These are phyloP conservation scores for Phalloptychus januarius DNA, from an alignment of 2,797 vertebrate species.

Conservation along the genomic window DNA sequence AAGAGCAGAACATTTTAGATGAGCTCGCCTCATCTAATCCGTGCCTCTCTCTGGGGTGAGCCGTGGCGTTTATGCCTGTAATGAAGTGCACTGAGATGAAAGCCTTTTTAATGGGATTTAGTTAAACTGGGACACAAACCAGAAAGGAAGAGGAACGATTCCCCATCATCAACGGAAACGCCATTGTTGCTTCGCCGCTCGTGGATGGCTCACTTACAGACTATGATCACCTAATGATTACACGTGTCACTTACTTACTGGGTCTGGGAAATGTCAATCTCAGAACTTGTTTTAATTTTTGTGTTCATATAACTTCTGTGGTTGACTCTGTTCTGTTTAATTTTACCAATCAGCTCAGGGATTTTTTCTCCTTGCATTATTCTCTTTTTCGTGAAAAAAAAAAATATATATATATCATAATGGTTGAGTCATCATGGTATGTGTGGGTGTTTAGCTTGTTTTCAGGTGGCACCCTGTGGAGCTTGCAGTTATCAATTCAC, in stretches of 20 bases:
- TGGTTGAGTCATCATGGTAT: not conserved
- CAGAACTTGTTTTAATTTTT: not conserved
- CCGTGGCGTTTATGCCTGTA: conserved; percentile 72
- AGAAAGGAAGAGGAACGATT: conserved; percentile 53
- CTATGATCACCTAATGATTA: conserved; percentile 24
- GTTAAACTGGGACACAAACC: conserved; percentile 79
- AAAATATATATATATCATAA: not conserved
- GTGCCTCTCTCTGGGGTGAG: conserved; percentile 67
- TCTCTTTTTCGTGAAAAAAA: conserved; percentile 4
- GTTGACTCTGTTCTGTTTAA: conserved; percentile 1
- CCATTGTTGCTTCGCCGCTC: conserved; percentile 53
- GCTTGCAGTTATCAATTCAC: not conserved
- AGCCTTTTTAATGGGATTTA: conserved; percentile 81
- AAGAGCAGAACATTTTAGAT: conserved; percentile 71
- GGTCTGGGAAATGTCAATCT: conserved; percentile 31
- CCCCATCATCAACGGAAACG: conserved; percentile 42
- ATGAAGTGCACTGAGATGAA: conserved; percentile 82
- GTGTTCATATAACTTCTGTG: not conserved
- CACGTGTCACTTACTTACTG: conserved; percentile 23
- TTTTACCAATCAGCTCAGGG: not conserved
- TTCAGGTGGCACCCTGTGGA: conserved; percentile 3
- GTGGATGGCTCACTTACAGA: conserved; percentile 17
- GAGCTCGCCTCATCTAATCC: conserved; percentile 73
- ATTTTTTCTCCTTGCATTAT: not conserved
- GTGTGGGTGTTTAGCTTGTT: not conserved